Base-by-base conservation (phyloP, 2,888 invertebrate species). In the Operophtera brumata region DNA sequence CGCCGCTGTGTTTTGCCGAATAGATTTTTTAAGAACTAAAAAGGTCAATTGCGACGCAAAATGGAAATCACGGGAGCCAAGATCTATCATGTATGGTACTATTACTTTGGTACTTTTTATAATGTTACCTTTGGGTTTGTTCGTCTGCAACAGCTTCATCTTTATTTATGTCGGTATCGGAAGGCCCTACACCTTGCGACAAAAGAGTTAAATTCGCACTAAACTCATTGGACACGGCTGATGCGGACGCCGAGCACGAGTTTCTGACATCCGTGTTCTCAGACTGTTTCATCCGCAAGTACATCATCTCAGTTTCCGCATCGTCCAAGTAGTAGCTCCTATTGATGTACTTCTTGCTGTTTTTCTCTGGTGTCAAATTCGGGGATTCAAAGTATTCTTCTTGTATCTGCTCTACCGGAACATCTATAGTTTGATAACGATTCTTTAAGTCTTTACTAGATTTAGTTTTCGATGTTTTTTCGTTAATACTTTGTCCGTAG, bases 281-380 rank as follows among this genome's bases (percentile, higher is more conserved):
- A 47, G 68, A 67, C 41, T 64, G 62, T 57, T 75, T 78, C 60
- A 65, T 73, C 36, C 77, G 69, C 47, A 78, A 64, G 47, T 75
- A 76, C 78, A 78, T 80, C 56, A 86, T 73, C 67, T 84, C 83
- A 0, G 86, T 82, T 44, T 78, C 80, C 2, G 83, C 67, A 9
- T 86, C 80, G 47, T 87, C 86, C 58, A 86, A 71, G 58, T 80
- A 84, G 57, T 77, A 83, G 63, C 77, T 83, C 43, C 74, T 74
- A 49, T 82, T 76, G n/a, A 74, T 67, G 44, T 74, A 81, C 56
- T 84, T 82, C 52, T 73, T 71, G 39, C 35, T 66, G 47, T 75
- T 68, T 39, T 54, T 69, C 0, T 71, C 71, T 6, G 67, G 64
- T 8, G 66, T 58, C 30, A 62, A 48, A 6, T 57, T 44, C 1